phyloP scores from a whole-genome alignment of 2,113 vertebrate genomes.

The Onychostoma macrolepis region DNA sequence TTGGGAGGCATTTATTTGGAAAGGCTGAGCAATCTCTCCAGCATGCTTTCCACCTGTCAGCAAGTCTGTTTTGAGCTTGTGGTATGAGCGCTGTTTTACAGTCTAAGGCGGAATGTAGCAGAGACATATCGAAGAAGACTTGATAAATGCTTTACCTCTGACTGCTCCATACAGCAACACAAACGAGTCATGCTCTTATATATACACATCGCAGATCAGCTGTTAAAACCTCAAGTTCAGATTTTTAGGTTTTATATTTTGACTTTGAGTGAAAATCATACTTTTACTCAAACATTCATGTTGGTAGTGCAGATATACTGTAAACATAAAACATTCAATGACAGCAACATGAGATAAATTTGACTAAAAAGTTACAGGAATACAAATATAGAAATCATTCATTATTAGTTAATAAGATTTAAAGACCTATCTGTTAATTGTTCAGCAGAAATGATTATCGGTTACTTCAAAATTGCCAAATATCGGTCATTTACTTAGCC shows the following conservation, averaged over 20 bases:
- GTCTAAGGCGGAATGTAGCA: constrained; percentile 86
- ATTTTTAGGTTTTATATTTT: neutral
- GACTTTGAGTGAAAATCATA: neutral
- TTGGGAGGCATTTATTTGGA: constrained; percentile 49
- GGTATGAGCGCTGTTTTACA: constrained; percentile 82
- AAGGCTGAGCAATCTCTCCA: constrained; percentile 50
- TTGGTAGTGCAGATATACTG: neutral
- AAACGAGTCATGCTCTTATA: constrained; percentile 41
- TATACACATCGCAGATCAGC: constrained; percentile 13
- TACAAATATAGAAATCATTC: neutral
- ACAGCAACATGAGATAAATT: neutral
- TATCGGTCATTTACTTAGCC: neutral
- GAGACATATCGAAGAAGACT: constrained; percentile 83
- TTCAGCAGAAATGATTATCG: neutral
- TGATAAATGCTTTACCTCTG: constrained; percentile 90
- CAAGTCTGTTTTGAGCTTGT: constrained; percentile 67
- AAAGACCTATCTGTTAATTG: neutral
- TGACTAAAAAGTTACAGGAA: neutral
- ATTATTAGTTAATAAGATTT: neutral
- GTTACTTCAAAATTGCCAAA: neutral
- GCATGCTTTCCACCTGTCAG: constrained; percentile 66
- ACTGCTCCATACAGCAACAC: constrained; percentile 71
- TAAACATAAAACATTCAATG: neutral
- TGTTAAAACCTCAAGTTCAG: neutral
- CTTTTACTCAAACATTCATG: neutral